phyloP scores from a whole-genome alignment of 2,113 vertebrate species.

The Ictalurus punctatus region DNA sequence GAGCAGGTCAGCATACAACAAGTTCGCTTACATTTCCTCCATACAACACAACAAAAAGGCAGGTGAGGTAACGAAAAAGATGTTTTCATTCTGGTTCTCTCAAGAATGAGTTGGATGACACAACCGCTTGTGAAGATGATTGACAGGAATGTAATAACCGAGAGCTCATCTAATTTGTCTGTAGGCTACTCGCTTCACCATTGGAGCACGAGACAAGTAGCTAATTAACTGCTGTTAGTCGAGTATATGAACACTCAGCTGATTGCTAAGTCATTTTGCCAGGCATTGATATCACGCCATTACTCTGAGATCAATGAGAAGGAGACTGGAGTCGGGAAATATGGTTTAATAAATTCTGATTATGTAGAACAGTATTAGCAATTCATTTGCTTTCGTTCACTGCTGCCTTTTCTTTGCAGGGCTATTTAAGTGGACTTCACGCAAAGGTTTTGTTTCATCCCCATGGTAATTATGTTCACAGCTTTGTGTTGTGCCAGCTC shows the following conservation, averaged over 20 bases:
- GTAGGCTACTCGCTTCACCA: conserved; percentile 65
- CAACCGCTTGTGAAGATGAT: conserved; percentile 62
- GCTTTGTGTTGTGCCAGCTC: background rate
- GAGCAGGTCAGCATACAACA: no score
- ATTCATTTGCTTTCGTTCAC: background rate
- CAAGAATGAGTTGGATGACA: conserved; percentile 49
- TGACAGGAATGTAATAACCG: conserved; percentile 75
- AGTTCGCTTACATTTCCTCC: no score
- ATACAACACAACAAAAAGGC: no score
- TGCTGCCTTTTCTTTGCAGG: background rate
- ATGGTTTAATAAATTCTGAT: conserved; percentile 23
- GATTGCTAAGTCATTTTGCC: conserved; percentile 45
- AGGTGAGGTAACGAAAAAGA: conserved; percentile 7
- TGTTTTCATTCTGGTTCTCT: conserved; percentile 7
- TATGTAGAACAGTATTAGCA: conserved; percentile 12
- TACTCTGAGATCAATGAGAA: conserved; percentile 38
- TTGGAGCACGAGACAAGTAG: conserved; percentile 67
- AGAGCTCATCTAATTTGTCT: conserved; percentile 74
- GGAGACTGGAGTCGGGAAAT: conserved; percentile 42
- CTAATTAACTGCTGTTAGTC: conserved; percentile 68
- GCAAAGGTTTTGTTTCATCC: conserved; percentile 12
- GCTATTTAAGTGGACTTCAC: background rate
- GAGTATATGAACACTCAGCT: conserved; percentile 59
- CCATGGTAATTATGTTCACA: conserved; percentile 29
- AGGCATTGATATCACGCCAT: conserved; percentile 56